Evolutionary conservation across 2,113 vertebrate species (phyloP), one percentile per base, ranked within the genome.

Genomic region (Apeltes quadracus): DNA sequence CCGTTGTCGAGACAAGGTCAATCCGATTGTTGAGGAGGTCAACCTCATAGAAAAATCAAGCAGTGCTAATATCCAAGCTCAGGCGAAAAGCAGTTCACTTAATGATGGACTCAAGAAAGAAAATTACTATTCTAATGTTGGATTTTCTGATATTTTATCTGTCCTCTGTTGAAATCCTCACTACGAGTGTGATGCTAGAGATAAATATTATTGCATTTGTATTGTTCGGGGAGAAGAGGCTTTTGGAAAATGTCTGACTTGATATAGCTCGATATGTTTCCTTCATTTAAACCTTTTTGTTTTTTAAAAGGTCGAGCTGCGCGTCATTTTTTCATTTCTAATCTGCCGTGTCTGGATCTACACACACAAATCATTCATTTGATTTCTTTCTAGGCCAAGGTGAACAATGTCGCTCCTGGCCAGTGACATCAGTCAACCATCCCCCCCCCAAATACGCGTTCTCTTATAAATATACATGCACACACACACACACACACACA

Each of bases 401-500:
- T 86, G 78, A 87, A 82, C 41, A 64, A 57, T 62, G 76, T 79
- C 64, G 58, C 65, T 78, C 78, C 81, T 66, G 68, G 78, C 58
- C 76, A 55, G 46, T 84, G 85, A 87, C 85, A 78, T 71, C 56
- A 72, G 57, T 69, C 79, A 66, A 39, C 79, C 88, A 71, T 74
- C 36, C 88, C 84, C 84, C 84, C 81, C 53, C 34, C n/a, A 76
- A 79, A 48, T 82, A 80, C 53, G 81, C 77, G 61, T 79, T 76
- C 73, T 85, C 87, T 87, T 84, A 83, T 87, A 83, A 85, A 82
- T 85, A 90, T 83, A 90, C 89, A 91, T 86, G 68, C 75, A 20
- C 68, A 70, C 62, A 84, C 48, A 5, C 68, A 76, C 69, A 76
- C 78, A 79, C 72, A 79, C 73, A 69, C 43, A 48, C 43, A 69